Conservation (phyloP, 2,113 vertebrate genomes). For the Hippocampus guttulatus region DNA sequence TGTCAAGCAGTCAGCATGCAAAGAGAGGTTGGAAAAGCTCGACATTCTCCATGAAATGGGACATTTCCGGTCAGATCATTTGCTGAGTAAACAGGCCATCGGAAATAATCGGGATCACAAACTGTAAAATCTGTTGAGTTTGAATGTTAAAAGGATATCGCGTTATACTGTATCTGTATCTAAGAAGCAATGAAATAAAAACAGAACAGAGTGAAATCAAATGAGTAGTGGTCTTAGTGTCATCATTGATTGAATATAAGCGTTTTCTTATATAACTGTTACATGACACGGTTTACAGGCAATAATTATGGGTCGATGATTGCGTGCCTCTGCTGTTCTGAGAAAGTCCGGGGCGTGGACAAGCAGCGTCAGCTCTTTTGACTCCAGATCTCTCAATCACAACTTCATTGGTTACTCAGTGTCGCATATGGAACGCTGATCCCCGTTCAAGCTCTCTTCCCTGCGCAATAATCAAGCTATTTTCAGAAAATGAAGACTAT, state of each 20-base stretch:
- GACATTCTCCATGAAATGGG: slow-evolving; percentile 67
- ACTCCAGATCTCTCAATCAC: slow-evolving; percentile 58
- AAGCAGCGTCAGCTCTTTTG: slow-evolving; percentile 71
- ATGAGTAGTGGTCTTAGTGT: slow-evolving; percentile 63
- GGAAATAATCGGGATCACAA: slow-evolving; percentile 52
- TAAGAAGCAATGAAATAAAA: neutral
- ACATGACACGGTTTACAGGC: slow-evolving; percentile 77
- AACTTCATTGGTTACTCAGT: slow-evolving; percentile 65
- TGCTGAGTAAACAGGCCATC: slow-evolving; percentile 70
- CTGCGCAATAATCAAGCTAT: slow-evolving; percentile 55
- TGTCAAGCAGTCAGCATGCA: slow-evolving; percentile 31
- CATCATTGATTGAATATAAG: slow-evolving; percentile 72
- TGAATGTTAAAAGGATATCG: no score
- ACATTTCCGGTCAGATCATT: slow-evolving; percentile 55
- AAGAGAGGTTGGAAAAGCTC: slow-evolving; percentile 58
- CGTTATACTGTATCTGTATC: no score
- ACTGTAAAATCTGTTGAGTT: neutral
- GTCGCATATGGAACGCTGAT: slow-evolving; percentile 65
- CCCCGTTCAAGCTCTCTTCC: slow-evolving; percentile 29
- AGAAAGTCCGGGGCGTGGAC: slow-evolving; percentile 61
- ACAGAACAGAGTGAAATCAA: neutral
- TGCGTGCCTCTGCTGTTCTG: slow-evolving; percentile 70
- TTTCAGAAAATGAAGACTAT: slow-evolving; percentile 31
- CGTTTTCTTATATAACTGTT: slow-evolving; percentile 66
- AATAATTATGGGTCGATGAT: slow-evolving; percentile 78